These are phyloP conservation scores for human DNA, from an alignment of 2,113 vertebrate species.

Conservation along the genomic window GRCh38 chr6:159009001-159009500, in stretches of 20 bases:
- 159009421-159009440: background rate
- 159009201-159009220: background rate
- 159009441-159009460: background rate
- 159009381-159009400: background rate
- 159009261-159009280: background rate
- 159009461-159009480: background rate
- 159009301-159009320: background rate
- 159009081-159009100: too few relatives aligned
- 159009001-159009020: too few relatives aligned
- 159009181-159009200: too few relatives aligned
- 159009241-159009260: background rate
- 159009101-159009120: too few relatives aligned
- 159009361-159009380: background rate
- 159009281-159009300: background rate
- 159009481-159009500: background rate
- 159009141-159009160: too few relatives aligned
- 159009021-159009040: too few relatives aligned
- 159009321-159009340: background rate
- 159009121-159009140: too few relatives aligned
- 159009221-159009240: background rate
- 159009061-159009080: too few relatives aligned
- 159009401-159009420: background rate
- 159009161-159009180: too few relatives aligned
- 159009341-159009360: background rate
- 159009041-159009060: too few relatives aligned